These are phyloP conservation scores for Geothlypis trichas DNA, from an alignment of 2,113 vertebrate genomes.

Conservation along the genomic window DNA sequence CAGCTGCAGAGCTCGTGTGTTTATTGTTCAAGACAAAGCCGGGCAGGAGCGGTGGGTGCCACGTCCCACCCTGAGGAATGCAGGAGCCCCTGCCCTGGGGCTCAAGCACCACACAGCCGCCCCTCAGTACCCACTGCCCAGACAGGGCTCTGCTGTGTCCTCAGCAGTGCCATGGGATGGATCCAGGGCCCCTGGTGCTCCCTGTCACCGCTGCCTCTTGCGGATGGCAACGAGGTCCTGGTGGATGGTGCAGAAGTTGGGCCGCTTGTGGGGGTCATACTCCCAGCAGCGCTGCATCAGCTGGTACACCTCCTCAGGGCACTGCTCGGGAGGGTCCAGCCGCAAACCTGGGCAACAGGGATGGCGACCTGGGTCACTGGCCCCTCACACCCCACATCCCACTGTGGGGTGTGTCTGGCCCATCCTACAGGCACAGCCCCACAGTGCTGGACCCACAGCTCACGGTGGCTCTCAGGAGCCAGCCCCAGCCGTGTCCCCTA, in stretches of 20 bases:
- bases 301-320: conserved; percentile 83
- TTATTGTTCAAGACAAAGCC: neutral
- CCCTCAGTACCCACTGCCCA: neutral
- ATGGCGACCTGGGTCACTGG: neutral
- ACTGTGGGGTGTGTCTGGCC: accelerated
- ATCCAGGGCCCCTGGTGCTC: accelerated
- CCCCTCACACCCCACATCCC: neutral
- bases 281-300: conserved; percentile 93
- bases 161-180: neutral
- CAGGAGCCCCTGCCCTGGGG: neutral
- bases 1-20: neutral
- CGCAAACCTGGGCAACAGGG: conserved; percentile 76
- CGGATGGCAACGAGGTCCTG: conserved; percentile 79
- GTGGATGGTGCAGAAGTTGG: conserved; percentile 80
- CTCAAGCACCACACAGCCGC: neutral
- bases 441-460: neutral
- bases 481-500: neutral
- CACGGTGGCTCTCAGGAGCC: neutral
- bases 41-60: neutral
- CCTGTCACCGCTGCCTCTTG: conserved; percentile 67
- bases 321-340: conserved; percentile 81
- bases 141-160: neutral
- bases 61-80: accelerated
- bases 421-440: accelerated
- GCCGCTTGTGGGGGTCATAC: conserved; percentile 82